A percentile compares a stretch with the other conserved stretches of the same genome.
Evolutionary conservation across 2,113 vertebrate genomes (phyloP).

Genomic region (Atrichornis clamosus): DNA sequence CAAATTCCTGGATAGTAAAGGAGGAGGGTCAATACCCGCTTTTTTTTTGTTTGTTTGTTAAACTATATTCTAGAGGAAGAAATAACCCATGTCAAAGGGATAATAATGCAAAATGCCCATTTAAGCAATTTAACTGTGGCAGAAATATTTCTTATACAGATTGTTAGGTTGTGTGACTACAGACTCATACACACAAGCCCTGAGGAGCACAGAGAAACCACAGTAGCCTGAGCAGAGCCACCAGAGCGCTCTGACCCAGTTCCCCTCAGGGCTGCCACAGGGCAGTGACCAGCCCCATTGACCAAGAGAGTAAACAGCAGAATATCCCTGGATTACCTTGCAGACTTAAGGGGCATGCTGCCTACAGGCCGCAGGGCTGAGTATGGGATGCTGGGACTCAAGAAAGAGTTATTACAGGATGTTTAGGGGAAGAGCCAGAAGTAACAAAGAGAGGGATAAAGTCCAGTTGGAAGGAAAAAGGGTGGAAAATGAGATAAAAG

Average conservation of each 20-base stretch:
- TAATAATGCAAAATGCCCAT: neutral
- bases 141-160: neutral
- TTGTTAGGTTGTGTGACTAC: neutral
- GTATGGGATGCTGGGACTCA: neutral
- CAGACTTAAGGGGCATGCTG: neutral
- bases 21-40: neutral
- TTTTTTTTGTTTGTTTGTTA: neutral
- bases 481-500: neutral
- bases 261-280: neutral
- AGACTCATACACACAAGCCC: neutral
- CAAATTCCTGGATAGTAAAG: neutral
- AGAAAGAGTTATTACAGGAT: neutral
- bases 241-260: rapidly evolving
- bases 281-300: neutral
- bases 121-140: neutral
- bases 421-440: neutral
- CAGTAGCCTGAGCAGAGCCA: neutral
- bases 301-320: neutral
- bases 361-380: neutral
- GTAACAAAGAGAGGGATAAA: neutral
- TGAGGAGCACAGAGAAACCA: neutral
- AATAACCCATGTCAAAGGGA: neutral
- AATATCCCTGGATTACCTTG: no score
- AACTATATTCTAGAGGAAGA: neutral
- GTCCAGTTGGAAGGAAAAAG: neutral